These are phyloP conservation scores for Conus betulinus DNA, from an alignment of 1,140 invertebrate genomes.

Conservation along the genomic window DNA sequence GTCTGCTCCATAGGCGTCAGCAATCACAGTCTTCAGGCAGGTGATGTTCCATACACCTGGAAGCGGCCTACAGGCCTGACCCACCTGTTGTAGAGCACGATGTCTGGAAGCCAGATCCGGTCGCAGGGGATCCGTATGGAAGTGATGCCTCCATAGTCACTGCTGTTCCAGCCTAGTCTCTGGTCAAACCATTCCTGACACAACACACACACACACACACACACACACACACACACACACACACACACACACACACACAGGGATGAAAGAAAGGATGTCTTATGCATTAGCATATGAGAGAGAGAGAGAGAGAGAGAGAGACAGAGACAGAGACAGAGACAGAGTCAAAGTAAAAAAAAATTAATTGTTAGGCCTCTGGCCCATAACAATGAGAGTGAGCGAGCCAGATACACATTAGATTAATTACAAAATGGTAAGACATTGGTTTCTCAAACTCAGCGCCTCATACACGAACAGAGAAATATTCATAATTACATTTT, in stretches of 20 bases:
- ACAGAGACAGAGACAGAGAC: too few species aligned
- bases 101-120: constrained; percentile 79
- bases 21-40: too few species aligned
- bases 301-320: too few species aligned
- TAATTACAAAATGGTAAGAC: too few species aligned
- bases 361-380: too few species aligned
- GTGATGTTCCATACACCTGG: background rate
- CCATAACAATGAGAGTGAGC: too few species aligned
- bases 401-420: too few species aligned
- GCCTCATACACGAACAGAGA: too few species aligned
- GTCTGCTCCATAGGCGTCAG: too few species aligned
- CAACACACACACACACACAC: background rate
- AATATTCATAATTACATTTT: too few species aligned
- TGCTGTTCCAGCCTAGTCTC: constrained; percentile 77
- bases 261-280: background rate
- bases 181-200: constrained; percentile 79
- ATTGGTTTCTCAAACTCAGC: too few species aligned
- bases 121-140: constrained; percentile 78
- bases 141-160: constrained; percentile 76
- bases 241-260: background rate
- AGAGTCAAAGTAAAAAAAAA: too few species aligned
- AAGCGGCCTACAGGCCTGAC: background rate
- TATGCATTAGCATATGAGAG: background rate
- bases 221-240: background rate
- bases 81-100: constrained; percentile 81